Conservation (phyloP, 1,140 invertebrate genomes). For the Amyelois transitella region DNA sequence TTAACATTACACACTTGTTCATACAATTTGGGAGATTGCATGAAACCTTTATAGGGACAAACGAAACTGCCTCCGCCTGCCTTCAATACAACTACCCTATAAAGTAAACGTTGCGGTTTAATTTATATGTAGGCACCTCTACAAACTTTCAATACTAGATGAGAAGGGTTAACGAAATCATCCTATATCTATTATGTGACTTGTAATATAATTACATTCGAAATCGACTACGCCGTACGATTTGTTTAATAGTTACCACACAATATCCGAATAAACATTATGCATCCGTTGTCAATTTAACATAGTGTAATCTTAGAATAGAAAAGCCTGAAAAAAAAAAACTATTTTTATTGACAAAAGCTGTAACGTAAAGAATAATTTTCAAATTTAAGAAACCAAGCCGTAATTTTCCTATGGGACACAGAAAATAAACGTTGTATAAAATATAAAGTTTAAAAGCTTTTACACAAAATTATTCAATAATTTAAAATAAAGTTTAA, state of each 20-base stretch:
- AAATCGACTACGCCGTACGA: background rate
- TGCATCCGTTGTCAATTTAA: no score
- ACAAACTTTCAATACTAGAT: constrained; percentile 20
- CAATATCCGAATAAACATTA: no score
- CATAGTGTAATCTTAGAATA: no score
- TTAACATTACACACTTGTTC: constrained; percentile 55
- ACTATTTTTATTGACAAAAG: no score
- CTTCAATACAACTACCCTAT: constrained; percentile 34
- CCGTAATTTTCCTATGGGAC: no score
- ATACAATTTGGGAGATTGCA: constrained; percentile 48
- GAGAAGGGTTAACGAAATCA: constrained; percentile 14
- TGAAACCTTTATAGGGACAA: constrained; percentile 41
- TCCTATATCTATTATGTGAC: constrained; percentile 12
- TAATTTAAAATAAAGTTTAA: no score
- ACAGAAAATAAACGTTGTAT: no score
- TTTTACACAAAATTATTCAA: no score
- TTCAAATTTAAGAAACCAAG: no score
- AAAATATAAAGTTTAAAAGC: no score
- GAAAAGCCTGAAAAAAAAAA: no score
- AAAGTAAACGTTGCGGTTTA: constrained; percentile 44
- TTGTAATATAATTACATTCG: background rate
- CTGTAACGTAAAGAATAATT: no score
- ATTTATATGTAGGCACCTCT: constrained; percentile 24
- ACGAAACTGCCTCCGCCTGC: constrained; percentile 38
- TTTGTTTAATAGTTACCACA: background rate